phyloP scores from a whole-genome alignment of 1,140 invertebrate genomes.

The Onthophagus taurus region DNA sequence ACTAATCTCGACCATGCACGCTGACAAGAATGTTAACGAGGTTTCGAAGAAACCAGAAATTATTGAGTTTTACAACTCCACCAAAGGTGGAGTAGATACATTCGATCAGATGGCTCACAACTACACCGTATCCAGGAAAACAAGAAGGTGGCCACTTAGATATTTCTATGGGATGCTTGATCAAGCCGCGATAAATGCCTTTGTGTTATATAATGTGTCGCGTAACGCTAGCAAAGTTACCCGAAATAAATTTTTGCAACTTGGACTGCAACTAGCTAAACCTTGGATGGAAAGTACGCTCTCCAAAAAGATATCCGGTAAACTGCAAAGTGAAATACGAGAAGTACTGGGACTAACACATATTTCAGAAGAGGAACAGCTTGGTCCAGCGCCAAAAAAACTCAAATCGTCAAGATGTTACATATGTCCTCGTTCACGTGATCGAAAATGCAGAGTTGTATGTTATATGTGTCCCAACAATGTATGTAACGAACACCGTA shows the following conservation, averaged over 20 bases:
- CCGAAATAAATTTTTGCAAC: conserved; percentile 1
- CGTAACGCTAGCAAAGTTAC: background rate
- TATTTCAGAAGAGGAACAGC: background rate
- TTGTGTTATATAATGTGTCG: conserved; percentile 3
- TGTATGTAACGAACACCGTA: too few species aligned
- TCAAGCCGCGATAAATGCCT: conserved; percentile 1
- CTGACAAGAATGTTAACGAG: background rate
- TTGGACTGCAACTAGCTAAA: conserved; percentile 6
- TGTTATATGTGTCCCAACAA: too few species aligned
- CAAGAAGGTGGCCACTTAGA: conserved; percentile 5
- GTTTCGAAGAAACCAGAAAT: background rate
- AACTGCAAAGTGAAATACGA: conserved; percentile 6
- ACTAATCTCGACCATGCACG: conserved; percentile 1
- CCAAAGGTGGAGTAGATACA: too few species aligned
- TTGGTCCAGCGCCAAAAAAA: background rate
- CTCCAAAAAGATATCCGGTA: too few species aligned
- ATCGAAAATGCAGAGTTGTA: conserved; percentile 4
- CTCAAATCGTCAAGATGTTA: background rate
- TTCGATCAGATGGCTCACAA: conserved; percentile 8
- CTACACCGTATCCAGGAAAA: conserved; percentile 5
- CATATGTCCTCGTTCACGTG: background rate
- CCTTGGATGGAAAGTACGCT: conserved; percentile 4
- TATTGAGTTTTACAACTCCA: too few species aligned
- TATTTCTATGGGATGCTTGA: too few species aligned
- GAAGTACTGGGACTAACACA: conserved; percentile 6